Conservation (phyloP, 2,888 invertebrate species). For the Tipula confusa region DNA sequence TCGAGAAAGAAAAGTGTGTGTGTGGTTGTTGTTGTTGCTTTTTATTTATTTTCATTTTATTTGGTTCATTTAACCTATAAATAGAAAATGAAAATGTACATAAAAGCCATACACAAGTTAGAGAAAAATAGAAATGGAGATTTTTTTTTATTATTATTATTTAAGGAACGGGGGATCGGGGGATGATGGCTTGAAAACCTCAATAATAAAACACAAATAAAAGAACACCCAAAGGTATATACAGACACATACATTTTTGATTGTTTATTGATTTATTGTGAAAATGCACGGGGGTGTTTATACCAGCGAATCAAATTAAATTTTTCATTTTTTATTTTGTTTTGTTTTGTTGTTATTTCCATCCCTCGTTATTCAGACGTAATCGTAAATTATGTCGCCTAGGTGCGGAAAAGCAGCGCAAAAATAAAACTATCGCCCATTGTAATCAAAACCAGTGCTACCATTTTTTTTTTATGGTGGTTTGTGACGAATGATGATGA, state of each 20-base stretch:
- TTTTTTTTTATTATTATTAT: no score
- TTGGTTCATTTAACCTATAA: conserved; percentile 12
- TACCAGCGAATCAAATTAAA: not conserved
- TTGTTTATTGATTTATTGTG: not conserved
- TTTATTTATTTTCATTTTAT: not conserved
- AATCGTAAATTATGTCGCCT: not conserved
- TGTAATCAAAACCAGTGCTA: not conserved
- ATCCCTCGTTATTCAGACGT: not conserved
- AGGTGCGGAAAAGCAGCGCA: not conserved
- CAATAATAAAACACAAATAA: not conserved
- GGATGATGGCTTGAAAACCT: not conserved
- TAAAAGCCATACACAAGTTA: not conserved
- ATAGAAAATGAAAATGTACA: not conserved
- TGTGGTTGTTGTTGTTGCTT: no score
- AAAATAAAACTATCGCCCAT: not conserved
- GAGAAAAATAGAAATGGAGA: not conserved
- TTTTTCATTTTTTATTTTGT: no score
- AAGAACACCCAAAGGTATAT: not conserved
- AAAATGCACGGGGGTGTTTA: not conserved
- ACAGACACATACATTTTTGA: not conserved
- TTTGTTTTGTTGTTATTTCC: no score
- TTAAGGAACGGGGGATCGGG: no score
- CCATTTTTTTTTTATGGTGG: not conserved
- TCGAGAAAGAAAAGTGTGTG: not conserved
- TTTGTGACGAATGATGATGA: not conserved